These are phyloP conservation scores for Mesitornis unicolor DNA, from an alignment of 2,113 vertebrate genomes.

Conservation along the genomic window DNA sequence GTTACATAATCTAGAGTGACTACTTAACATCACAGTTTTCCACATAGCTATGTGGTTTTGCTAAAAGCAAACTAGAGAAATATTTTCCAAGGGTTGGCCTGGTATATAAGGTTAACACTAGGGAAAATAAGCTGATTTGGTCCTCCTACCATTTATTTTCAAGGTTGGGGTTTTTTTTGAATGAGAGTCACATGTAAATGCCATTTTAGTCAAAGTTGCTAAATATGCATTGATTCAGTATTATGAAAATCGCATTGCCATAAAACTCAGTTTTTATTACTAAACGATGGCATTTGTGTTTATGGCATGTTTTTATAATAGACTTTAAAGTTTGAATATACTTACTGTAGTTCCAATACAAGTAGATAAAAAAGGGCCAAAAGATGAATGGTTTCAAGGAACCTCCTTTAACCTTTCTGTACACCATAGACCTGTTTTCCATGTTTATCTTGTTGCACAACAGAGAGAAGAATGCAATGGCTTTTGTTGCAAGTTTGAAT, in stretches of 20 bases:
- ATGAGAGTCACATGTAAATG: not conserved
- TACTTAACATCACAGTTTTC: not conserved
- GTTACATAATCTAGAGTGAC: not conserved
- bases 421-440: not conserved
- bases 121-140: not conserved
- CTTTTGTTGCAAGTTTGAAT: not conserved
- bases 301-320: not conserved
- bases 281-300: not conserved
- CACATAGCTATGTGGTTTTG: not conserved
- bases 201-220: not conserved
- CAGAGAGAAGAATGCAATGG: not conserved
- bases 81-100: not conserved
- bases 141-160: not conserved
- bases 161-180: not conserved
- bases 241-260: not conserved
- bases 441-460: not conserved
- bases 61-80: not conserved
- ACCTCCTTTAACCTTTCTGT: not conserved
- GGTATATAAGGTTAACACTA: not conserved
- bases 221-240: not conserved
- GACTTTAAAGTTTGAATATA: not conserved
- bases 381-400: not conserved
- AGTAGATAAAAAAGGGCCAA: not conserved
- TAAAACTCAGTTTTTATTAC: not conserved
- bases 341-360: not conserved